These are phyloP conservation scores for Amiota mariae DNA, from an alignment of 2,888 invertebrate species.

Conservation along the genomic window DNA sequence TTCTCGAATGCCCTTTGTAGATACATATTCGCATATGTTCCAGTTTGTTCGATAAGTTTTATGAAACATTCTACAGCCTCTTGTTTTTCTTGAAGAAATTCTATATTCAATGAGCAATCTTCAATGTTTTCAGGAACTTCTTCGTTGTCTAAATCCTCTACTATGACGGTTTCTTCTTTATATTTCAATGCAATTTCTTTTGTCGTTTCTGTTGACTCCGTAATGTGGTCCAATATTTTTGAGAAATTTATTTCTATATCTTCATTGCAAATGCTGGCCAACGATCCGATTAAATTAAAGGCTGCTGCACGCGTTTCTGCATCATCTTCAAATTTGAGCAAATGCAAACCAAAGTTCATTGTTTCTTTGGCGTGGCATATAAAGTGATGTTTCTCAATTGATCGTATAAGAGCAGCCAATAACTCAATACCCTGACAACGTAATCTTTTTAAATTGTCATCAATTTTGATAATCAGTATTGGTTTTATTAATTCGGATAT, in stretches of 20 bases:
- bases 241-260: slow-evolving; percentile 78
- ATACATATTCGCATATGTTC: slow-evolving; percentile 79
- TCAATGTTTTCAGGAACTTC: slow-evolving; percentile 72
- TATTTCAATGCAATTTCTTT: slow-evolving; percentile 75
- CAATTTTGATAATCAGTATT: slow-evolving; percentile 77
- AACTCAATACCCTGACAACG: slow-evolving; percentile 82
- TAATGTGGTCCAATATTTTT: slow-evolving; percentile 78
- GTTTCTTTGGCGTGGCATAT: slow-evolving; percentile 79
- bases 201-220: slow-evolving; percentile 80
- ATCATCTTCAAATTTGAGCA: slow-evolving; percentile 77
- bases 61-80: slow-evolving; percentile 83
- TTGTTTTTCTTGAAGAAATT: slow-evolving; percentile 85
- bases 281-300: slow-evolving; percentile 82
- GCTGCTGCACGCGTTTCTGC: slow-evolving; percentile 83
- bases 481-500: slow-evolving; percentile 79
- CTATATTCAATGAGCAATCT: slow-evolving; percentile 82
- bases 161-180: slow-evolving; percentile 74
- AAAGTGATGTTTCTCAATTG: slow-evolving; percentile 81
- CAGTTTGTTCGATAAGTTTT: slow-evolving; percentile 79
- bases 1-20: slow-evolving; percentile 81
- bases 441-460: slow-evolving; percentile 76
- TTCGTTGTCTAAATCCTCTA: slow-evolving; percentile 53
- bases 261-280: slow-evolving; percentile 81
- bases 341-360: slow-evolving; percentile 80
- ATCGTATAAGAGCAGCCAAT: slow-evolving; percentile 81